These are phyloP conservation scores for Mercenaria mercenaria DNA, from an alignment of 1,140 invertebrate genomes.

Conservation along the genomic window DNA sequence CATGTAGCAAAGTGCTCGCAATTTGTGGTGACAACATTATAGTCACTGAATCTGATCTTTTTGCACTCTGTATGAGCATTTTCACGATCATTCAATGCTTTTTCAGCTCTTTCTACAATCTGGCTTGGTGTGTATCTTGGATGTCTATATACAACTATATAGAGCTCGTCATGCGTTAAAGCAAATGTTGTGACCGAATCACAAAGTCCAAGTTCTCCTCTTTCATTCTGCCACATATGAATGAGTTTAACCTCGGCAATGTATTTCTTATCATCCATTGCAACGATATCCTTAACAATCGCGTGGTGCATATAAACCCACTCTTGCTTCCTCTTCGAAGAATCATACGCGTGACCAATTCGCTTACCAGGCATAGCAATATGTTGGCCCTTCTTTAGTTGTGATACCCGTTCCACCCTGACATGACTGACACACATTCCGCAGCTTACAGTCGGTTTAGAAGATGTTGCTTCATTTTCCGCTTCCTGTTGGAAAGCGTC, in stretches of 20 bases:
- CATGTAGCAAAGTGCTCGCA: slow-evolving; percentile 57
- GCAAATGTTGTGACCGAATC: neutral
- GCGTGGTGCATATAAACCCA: neutral
- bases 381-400: neutral
- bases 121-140: neutral
- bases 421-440: neutral
- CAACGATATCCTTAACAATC: neutral
- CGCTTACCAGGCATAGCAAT: neutral
- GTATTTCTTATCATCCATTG: neutral
- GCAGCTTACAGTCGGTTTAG: neutral
- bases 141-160: neutral
- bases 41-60: neutral
- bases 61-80: neutral
- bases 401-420: neutral
- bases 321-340: neutral
- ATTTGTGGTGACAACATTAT: neutral
- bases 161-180: neutral
- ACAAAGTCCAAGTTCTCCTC: neutral
- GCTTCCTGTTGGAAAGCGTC: neutral
- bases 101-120: neutral
- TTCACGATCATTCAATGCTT: neutral
- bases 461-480: neutral
- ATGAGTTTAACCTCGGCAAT: neutral
- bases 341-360: neutral
- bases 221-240: neutral